Conservation (phyloP, 2,113 vertebrate species). For the Loxodonta africana region DNA sequence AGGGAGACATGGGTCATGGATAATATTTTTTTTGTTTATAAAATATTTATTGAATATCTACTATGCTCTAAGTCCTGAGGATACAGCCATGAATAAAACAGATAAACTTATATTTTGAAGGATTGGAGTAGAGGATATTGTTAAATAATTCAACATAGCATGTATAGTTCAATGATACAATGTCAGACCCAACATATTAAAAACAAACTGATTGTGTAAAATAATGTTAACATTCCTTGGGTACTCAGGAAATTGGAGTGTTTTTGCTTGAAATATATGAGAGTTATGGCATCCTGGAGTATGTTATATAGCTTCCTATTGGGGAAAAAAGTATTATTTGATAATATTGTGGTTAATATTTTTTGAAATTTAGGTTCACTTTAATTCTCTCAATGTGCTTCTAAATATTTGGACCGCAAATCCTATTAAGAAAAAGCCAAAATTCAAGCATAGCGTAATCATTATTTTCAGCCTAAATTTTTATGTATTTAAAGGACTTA, state of each 20-base stretch:
- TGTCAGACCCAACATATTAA: background rate
- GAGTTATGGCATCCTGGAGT: background rate
- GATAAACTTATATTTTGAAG: background rate
- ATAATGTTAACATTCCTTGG: background rate
- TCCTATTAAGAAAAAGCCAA: slow-evolving; percentile 75
- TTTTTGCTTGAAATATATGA: slow-evolving; percentile 54
- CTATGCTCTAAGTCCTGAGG: background rate
- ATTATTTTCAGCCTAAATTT: slow-evolving; percentile 78
- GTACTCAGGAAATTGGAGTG: background rate
- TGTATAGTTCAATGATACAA: background rate
- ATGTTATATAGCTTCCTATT: slow-evolving; percentile 63
- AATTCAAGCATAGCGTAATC: slow-evolving; percentile 53
- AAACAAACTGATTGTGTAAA: slow-evolving; percentile 59
- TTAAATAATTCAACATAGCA: slow-evolving; percentile 57
- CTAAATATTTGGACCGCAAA: slow-evolving; percentile 79
- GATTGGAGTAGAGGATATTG: background rate
- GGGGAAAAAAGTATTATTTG: slow-evolving; percentile 61
- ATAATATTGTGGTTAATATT: slow-evolving; percentile 76
- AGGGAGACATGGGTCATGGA: background rate
- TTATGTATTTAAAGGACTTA: slow-evolving; percentile 72
- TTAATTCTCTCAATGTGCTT: slow-evolving; percentile 81
- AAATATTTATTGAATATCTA: slow-evolving; percentile 36
- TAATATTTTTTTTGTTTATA: slow-evolving; percentile 33
- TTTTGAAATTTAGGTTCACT: slow-evolving; percentile 84
- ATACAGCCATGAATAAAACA: background rate